phyloP scores from a whole-genome alignment of 2,888 invertebrate species.

The Orthosia cruda region DNA sequence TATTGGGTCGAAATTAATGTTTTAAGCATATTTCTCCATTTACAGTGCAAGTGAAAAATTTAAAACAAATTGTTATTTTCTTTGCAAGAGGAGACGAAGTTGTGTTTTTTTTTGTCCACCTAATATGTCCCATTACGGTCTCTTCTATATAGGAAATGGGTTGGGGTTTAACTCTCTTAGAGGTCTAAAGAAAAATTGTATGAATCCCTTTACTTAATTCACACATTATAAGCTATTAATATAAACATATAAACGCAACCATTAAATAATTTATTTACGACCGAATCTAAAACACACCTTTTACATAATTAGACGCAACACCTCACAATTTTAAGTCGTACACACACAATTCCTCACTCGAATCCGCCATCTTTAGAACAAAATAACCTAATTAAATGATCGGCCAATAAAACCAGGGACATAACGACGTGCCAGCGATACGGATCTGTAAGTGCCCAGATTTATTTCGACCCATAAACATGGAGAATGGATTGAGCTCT shows the following conservation, averaged over 20 bases:
- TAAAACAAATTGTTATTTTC: no score
- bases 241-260: no score
- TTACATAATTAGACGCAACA: constrained; percentile 6
- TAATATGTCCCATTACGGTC: no score
- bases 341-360: constrained; percentile 23
- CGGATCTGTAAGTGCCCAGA: constrained; percentile 35
- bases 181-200: no score
- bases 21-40: no score
- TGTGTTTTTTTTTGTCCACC: no score
- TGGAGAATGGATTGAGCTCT: not conserved
- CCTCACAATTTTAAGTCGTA: constrained; percentile 23
- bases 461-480: constrained; percentile 24
- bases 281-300: not conserved
- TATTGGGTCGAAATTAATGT: no score
- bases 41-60: no score
- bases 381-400: constrained; percentile 58
- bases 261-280: constrained; percentile 26
- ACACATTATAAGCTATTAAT: not conserved
- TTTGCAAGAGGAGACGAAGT: no score
- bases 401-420: constrained; percentile 49
- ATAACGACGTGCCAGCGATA: constrained; percentile 43
- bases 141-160: no score
- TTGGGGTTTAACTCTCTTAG: not conserved
- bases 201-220: not conserved
- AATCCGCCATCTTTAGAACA: constrained; percentile 27